These are phyloP conservation scores for Caenorhabditis remanei DNA, from an alignment of 1,140 invertebrate species.

Conservation along the genomic window DNA sequence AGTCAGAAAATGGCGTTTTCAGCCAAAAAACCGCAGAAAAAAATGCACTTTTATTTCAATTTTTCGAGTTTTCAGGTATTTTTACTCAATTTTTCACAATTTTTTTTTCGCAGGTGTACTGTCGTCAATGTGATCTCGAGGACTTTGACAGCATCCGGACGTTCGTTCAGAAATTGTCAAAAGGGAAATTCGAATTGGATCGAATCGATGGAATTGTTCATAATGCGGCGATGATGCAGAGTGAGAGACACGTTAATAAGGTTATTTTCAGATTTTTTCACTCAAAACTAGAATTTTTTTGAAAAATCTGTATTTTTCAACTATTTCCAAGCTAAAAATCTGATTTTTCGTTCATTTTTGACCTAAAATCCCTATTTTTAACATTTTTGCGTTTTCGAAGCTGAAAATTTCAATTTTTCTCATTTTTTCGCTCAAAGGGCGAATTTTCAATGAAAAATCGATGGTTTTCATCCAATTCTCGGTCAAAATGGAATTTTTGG, in stretches of 20 bases:
- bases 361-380: neutral
- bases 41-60: too few relatives aligned
- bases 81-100: too few relatives aligned
- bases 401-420: neutral
- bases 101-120: slow-evolving; percentile 67
- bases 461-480: too few relatives aligned
- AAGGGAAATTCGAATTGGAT: slow-evolving; percentile 74
- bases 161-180: slow-evolving; percentile 74
- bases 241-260: slow-evolving; percentile 71
- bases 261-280: neutral
- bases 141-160: slow-evolving; percentile 76
- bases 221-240: slow-evolving; percentile 73
- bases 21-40: too few relatives aligned
- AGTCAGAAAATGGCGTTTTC: too few relatives aligned
- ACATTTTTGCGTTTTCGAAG: neutral
- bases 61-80: too few relatives aligned
- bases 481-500: too few relatives aligned
- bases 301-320: too few relatives aligned
- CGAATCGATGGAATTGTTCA: slow-evolving; percentile 75
- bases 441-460: too few relatives aligned
- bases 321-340: slow-evolving; percentile 2
- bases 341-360: too few relatives aligned
- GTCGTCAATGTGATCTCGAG: slow-evolving; percentile 73
- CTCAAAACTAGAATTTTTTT: neutral
- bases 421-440: neutral